Evolutionary conservation across 2,797 vertebrate genomes (phyloP).

Genomic region (Chelmon rostratus): DNA sequence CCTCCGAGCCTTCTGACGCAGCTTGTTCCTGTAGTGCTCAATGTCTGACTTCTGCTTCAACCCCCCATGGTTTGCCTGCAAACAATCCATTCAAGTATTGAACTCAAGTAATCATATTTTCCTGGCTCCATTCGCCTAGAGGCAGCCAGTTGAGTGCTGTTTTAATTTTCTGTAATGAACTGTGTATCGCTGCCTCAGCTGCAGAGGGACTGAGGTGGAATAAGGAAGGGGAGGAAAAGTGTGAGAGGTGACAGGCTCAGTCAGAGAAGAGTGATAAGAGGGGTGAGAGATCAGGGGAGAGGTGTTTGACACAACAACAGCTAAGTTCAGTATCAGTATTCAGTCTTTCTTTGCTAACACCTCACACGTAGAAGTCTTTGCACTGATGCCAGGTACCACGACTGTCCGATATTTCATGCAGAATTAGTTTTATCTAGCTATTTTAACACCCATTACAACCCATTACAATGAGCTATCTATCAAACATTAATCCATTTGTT

Average conservation of each 20-base stretch:
- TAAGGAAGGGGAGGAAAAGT: not conserved
- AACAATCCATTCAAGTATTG: not conserved
- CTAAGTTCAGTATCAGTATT: conserved; percentile 26
- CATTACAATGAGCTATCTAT: too few species aligned
- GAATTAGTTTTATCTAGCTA: too few species aligned
- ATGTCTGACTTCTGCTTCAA: conserved; percentile 99
- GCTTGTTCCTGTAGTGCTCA: conserved; percentile 97
- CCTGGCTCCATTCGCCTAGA: not conserved
- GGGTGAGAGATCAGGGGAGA: conserved; percentile 14
- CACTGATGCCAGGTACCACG: too few species aligned
- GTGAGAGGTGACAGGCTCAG: conserved; percentile 31
- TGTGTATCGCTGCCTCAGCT: conserved; percentile 8
- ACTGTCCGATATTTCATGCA: too few species aligned
- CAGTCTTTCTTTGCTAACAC: too few species aligned
- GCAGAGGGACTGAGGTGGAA: conserved; percentile 14
- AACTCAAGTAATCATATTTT: not conserved
- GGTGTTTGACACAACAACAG: conserved; percentile 38
- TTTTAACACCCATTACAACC: too few species aligned
- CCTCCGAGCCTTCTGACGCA: conserved; percentile 95
- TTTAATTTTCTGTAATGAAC: not conserved
- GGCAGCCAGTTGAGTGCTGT: not conserved
- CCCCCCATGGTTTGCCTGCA: conserved; percentile 91
- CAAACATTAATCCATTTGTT: too few species aligned
- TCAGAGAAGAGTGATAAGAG: conserved; percentile 2
- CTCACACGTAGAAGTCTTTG: too few species aligned